These are phyloP conservation scores for Rhinella marina DNA, from an alignment of 2,797 vertebrate species.

Conservation along the genomic window DNA sequence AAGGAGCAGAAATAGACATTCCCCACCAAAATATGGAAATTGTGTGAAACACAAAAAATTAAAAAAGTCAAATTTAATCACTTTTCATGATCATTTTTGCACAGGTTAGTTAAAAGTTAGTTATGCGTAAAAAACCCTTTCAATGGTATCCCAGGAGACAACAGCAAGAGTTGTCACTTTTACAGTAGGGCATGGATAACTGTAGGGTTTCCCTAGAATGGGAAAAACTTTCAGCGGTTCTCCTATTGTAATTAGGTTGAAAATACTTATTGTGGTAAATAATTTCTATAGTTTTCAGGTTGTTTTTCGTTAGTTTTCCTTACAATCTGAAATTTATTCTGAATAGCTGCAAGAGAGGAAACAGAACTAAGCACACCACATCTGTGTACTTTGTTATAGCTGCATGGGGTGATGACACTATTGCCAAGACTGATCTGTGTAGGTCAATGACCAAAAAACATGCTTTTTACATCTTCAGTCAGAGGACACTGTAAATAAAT, in stretches of 20 bases:
- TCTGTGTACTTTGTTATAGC: constrained; percentile 8
- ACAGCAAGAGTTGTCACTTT: no score
- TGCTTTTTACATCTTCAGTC: constrained; percentile 5
- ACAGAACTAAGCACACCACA: background rate
- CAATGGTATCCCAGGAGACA: no score
- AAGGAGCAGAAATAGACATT: no score
- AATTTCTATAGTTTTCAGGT: background rate
- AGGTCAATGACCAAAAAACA: constrained; percentile 42
- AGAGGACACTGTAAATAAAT: constrained; percentile 33
- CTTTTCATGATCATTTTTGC: no score
- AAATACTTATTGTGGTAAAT: background rate
- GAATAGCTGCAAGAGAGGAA: background rate
- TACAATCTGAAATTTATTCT: background rate
- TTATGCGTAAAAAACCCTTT: no score
- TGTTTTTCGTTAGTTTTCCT: background rate
- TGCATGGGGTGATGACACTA: constrained; percentile 29
- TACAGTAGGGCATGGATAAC: no score
- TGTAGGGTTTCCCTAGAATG: no score
- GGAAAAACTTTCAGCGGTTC: no score
- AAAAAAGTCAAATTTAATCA: no score
- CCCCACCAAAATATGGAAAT: no score
- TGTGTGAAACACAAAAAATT: no score
- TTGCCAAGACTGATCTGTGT: constrained; percentile 31
- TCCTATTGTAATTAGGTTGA: background rate
- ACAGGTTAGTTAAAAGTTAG: no score